Percentiles rank a stretch among this genome's conserved stretches.
Conservation (phyloP, 2,888 invertebrate species). For the Ichneumon xanthorius region DNA sequence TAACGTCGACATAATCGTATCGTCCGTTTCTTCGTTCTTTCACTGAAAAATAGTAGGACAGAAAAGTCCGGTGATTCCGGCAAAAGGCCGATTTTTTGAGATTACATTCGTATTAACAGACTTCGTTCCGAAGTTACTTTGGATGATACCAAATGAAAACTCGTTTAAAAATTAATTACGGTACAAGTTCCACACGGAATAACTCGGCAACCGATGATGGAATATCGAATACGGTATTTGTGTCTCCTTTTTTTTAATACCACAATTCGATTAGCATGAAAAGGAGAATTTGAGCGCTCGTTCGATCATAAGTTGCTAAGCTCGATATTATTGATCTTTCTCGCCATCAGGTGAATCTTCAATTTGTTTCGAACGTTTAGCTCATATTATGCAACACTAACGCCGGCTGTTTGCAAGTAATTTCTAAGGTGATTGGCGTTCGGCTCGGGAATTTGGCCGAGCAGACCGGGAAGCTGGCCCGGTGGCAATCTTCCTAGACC, state of each 20-base stretch:
- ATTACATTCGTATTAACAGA: neutral
- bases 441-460: slow-evolving; percentile 87
- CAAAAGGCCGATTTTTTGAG: neutral
- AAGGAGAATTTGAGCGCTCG: slow-evolving; percentile 23
- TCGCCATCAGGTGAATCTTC: slow-evolving; percentile 79
- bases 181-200: neutral
- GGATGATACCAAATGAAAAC: neutral
- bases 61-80: neutral
- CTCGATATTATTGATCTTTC: slow-evolving; percentile 78
- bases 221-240: neutral
- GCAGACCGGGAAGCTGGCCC: slow-evolving; percentile 88
- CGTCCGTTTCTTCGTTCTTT: neutral
- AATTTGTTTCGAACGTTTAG: slow-evolving; percentile 77
- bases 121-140: neutral
- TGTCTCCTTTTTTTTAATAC: slow-evolving; percentile 7
- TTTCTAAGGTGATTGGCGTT: slow-evolving; percentile 80
- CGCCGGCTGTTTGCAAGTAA: slow-evolving; percentile 82
- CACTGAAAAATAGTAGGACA: slow-evolving; percentile 5
- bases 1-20: slow-evolving; percentile 15
- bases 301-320: slow-evolving; percentile 74
- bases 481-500: slow-evolving; percentile 91
- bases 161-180: slow-evolving; percentile 9
- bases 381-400: slow-evolving; percentile 82
- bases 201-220: neutral
- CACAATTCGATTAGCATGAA: neutral